phyloP scores from a whole-genome alignment of 2,888 invertebrate species.

The Alloplasta piceator region DNA sequence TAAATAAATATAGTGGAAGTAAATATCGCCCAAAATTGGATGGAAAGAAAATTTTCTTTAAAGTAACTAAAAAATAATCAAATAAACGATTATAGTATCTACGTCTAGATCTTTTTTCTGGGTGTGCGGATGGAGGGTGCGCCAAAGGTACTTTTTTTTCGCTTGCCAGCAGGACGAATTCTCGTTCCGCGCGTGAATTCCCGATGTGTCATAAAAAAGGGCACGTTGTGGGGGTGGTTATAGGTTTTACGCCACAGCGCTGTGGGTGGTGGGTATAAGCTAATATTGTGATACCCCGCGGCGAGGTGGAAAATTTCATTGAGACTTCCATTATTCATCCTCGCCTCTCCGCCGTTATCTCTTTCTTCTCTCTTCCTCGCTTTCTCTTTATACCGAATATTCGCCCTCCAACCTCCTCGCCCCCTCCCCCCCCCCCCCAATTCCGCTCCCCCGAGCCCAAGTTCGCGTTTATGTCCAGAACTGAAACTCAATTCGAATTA shows the following conservation, averaged over 20 bases:
- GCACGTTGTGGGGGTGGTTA: conserved; percentile 65
- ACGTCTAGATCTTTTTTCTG: too few species aligned
- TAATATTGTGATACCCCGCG: conserved; percentile 82
- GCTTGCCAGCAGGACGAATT: conserved; percentile 36
- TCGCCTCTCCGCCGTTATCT: conserved; percentile 34
- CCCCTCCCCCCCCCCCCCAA: too few species aligned
- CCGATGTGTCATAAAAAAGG: conserved; percentile 38
- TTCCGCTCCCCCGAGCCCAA: conserved; percentile 42
- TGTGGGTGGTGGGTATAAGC: conserved; percentile 76
- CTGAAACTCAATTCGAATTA: conserved; percentile 78
- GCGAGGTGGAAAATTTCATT: conserved; percentile 83
- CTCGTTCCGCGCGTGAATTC: conserved; percentile 46
- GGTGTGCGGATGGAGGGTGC: conserved; percentile 38
- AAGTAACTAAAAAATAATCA: too few species aligned
- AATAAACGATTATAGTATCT: too few species aligned
- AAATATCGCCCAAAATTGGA: too few species aligned
- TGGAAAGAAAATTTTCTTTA: too few species aligned
- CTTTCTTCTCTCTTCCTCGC: conserved; percentile 10
- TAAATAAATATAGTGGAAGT: too few species aligned
- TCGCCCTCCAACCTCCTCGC: conserved; percentile 45
- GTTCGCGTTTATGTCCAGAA: conserved; percentile 60
- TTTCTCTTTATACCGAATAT: conserved; percentile 3
- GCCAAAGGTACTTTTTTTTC: conserved; percentile 28
- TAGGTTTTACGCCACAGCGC: conserved; percentile 62
- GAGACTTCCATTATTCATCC: conserved; percentile 82